These are phyloP conservation scores for Solenodon paradoxus DNA, from an alignment of 2,113 vertebrate species.

Conservation along the genomic window DNA sequence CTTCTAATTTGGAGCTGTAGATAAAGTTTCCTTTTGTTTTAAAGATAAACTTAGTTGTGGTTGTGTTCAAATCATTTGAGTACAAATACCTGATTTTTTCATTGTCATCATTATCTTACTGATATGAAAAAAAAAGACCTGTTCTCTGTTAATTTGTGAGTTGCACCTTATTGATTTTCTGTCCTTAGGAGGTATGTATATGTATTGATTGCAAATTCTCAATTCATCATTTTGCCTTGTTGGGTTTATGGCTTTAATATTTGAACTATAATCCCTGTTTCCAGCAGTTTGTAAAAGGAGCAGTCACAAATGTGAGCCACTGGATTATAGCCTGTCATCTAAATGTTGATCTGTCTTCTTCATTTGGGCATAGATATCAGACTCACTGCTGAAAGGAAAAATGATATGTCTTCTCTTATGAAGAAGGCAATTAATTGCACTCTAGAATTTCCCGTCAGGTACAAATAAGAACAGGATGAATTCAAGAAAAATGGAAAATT, in stretches of 20 bases:
- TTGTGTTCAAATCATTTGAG: background rate
- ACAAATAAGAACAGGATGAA: conserved; percentile 4
- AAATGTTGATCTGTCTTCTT: background rate
- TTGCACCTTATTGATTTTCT: conserved; percentile 33
- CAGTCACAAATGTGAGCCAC: background rate
- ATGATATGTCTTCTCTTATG: background rate
- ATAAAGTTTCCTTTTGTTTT: background rate
- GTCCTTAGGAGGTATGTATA: background rate
- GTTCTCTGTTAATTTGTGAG: background rate
- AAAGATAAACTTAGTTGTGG: background rate
- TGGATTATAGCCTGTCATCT: background rate
- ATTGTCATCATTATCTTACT: background rate
- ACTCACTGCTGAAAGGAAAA: background rate
- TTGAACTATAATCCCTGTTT: background rate
- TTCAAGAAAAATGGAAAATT: background rate
- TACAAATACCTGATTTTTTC: background rate
- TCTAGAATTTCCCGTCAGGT: conserved; percentile 1
- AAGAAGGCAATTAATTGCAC: background rate
- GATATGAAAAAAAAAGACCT: background rate
- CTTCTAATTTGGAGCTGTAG: background rate
- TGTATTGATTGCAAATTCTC: conserved; percentile 19
- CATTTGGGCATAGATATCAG: background rate
- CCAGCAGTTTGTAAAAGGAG: background rate
- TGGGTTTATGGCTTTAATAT: conserved; percentile 6
- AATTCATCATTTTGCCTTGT: conserved; percentile 13